Base-by-base conservation (phyloP, 2,113 vertebrate species). In the Picathartes gymnocephalus region DNA sequence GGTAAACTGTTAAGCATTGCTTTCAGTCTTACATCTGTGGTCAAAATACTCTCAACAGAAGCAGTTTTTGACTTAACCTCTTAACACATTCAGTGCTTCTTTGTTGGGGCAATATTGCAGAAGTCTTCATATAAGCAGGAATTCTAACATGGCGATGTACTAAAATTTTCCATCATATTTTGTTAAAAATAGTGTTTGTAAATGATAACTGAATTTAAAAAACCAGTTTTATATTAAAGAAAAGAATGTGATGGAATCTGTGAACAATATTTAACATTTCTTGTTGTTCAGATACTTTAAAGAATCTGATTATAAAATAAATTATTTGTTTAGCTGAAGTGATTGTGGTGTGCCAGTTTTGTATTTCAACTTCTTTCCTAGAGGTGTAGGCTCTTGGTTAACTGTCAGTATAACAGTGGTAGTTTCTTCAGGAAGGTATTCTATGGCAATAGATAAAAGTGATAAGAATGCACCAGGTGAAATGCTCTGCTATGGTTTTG, bases 121-220 rank as follows among this genome's bases (percentile, higher is more conserved):
- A 90, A 88, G 15, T 58, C 39, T 73, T 86, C 24, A 40, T 39
- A 16, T 8, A 62, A 88, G 21, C 21, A 66, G 11, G 22, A 70
- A 44, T 77, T 48, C 15, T 40, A 44, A 21, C 6, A 30, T 0
- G 0, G 14, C 0, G 0, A 28, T 42, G 5, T 44, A 11, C 23
- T 62, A 13, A 88, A 19, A 15, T 42, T 83, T 92, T 51, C 33
- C 39, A 11, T 40, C 7, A 4, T 30, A 8, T 11, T 64, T 42
- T 68, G 15, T 48, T 82, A 51, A 69, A 88, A 61, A 30, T 37
- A 35, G 23, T 51, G 10, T 45, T 81, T 1, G 0, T 62, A 92
- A 72, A 66, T 57, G 7, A 10, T 31, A 79, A 77, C 11, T 40
- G 51, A 68, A 53, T 90, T 78, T 82, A 11, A 7, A 53, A 56